Evolutionary conservation across 2,113 vertebrate species (phyloP).

Genomic region (Bos javanicus): DNA sequence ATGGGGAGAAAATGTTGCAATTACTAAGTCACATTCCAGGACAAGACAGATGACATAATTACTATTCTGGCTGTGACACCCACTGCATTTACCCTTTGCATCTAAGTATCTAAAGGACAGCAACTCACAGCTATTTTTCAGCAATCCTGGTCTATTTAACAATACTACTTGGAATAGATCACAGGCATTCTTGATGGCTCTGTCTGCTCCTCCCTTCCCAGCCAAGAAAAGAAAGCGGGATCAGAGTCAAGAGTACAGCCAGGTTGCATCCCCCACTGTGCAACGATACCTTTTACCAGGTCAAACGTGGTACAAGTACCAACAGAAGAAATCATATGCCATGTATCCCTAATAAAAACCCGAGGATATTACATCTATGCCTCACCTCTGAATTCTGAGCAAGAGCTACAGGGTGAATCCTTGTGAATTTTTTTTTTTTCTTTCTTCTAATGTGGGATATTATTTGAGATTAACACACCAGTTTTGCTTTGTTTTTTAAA

Average conservation of each 20-base stretch:
- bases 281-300: not conserved
- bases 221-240: not conserved
- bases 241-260: not conserved
- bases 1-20: conserved; percentile 85
- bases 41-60: conserved; percentile 87
- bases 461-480: not conserved
- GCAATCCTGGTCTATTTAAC: conserved; percentile 30
- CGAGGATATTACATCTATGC: not conserved
- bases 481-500: not conserved
- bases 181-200: conserved; percentile 50
- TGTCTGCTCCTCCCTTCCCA: not conserved
- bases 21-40: conserved; percentile 86
- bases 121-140: conserved; percentile 69
- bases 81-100: conserved; percentile 75
- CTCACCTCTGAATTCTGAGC: not conserved
- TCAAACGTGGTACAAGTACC: not conserved
- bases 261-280: not conserved
- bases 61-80: conserved; percentile 74
- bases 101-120: conserved; percentile 69
- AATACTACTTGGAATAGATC: conserved; percentile 50
- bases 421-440: not conserved
- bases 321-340: not conserved
- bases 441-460: not conserved
- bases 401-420: not conserved
- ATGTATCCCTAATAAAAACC: accelerated